These are phyloP conservation scores for Hypena proboscidalis DNA, from an alignment of 2,888 invertebrate genomes.

Conservation along the genomic window DNA sequence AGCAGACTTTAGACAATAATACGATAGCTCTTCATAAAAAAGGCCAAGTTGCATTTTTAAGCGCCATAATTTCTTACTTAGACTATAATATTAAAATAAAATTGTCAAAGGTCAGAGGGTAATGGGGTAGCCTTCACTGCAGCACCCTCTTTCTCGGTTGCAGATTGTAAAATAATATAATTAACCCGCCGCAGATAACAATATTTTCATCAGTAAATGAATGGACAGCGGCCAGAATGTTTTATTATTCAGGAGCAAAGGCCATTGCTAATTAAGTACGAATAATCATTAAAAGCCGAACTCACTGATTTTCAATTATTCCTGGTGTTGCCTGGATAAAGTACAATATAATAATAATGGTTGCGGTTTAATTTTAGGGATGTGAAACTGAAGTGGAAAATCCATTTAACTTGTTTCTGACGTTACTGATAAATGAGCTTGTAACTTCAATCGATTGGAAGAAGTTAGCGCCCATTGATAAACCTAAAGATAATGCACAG, in stretches of 20 bases:
- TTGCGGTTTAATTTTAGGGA: neutral
- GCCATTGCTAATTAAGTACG: slow-evolving; percentile 31
- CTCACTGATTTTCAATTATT: slow-evolving; percentile 20
- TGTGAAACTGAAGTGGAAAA: too few relatives aligned
- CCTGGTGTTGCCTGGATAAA: neutral
- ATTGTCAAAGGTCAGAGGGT: slow-evolving; percentile 28
- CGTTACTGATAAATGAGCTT: too few relatives aligned
- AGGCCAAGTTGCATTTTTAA: too few relatives aligned
- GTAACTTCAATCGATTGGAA: too few relatives aligned
- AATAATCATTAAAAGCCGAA: slow-evolving; percentile 31
- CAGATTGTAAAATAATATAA: slow-evolving; percentile 35
- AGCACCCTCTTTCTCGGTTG: slow-evolving; percentile 24
- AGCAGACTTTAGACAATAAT: too few relatives aligned
- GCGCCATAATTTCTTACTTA: too few relatives aligned
- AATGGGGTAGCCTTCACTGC: slow-evolving; percentile 9
- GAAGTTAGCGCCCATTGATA: too few relatives aligned
- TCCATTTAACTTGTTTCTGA: too few relatives aligned
- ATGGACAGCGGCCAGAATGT: slow-evolving; percentile 28
- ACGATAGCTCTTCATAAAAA: too few relatives aligned
- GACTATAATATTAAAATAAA: too few relatives aligned
- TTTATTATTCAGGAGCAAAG: slow-evolving; percentile 29
- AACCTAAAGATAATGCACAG: too few relatives aligned
- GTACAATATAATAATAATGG: neutral
- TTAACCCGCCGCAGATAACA: slow-evolving; percentile 33
- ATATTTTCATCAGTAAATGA: slow-evolving; percentile 39